Percentiles rank a stretch among this genome's conserved stretches.
Evolutionary conservation across 2,888 invertebrate species (phyloP).

Genomic region (Microchrysa polita): DNA sequence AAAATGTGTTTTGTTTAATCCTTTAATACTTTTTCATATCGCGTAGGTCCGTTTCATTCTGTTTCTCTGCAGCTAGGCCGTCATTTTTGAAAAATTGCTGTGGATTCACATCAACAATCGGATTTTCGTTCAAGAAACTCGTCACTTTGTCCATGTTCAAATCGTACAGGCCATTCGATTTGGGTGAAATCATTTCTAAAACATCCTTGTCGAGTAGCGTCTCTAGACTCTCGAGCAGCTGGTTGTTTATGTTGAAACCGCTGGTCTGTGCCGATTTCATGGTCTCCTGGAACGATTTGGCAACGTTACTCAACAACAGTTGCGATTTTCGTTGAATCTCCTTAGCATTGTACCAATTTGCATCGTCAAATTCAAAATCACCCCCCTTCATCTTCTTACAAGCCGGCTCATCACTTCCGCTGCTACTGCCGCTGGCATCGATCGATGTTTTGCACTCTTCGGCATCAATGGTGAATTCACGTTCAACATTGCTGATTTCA

Average conservation of each 20-base stretch:
- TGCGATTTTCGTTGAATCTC: constrained; percentile 43
- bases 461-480: constrained; percentile 45
- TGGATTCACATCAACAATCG: constrained; percentile 29
- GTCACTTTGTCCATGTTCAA: constrained; percentile 52
- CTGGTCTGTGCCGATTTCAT: constrained; percentile 52
- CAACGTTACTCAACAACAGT: constrained; percentile 31
- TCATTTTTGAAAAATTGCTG: constrained; percentile 23
- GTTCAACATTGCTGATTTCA: constrained; percentile 47
- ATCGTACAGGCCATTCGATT: constrained; percentile 51
- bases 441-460: constrained; percentile 45
- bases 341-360: constrained; percentile 53
- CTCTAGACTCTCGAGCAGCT: constrained; percentile 29
- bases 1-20: background rate
- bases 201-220: constrained; percentile 51
- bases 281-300: constrained; percentile 48
- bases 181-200: constrained; percentile 51
- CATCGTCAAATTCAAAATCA: constrained; percentile 55
- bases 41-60: constrained; percentile 37
- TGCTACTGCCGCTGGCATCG: constrained; percentile 44
- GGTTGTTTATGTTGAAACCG: constrained; percentile 53
- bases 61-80: constrained; percentile 2
- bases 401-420: constrained; percentile 40
- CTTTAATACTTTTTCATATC: constrained; percentile 44
- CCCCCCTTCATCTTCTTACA: constrained; percentile 52
- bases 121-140: constrained; percentile 33